Evolutionary conservation across 2,888 invertebrate species (phyloP), one percentile per base, ranked within the genome.

Genomic region (Callosobruchus maculatus): DNA sequence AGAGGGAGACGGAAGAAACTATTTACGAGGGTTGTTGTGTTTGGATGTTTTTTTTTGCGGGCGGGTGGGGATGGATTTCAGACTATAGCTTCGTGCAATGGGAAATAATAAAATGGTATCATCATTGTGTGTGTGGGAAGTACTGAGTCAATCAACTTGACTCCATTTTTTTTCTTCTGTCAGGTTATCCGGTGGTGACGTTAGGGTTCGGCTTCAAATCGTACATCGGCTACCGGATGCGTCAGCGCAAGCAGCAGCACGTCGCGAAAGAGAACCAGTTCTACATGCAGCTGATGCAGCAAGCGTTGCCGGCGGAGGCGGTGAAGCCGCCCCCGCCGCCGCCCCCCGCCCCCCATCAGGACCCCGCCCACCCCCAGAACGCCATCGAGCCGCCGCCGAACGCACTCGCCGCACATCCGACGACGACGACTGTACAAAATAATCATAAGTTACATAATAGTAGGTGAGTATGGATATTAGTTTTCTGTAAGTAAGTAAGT

Each of bases 141-240:
- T n/a, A n/a, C n/a, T n/a, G n/a, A n/a, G n/a, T n/a, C n/a, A n/a
- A n/a, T n/a, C n/a, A n/a, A n/a, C n/a, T n/a, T n/a, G n/a, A n/a
- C n/a, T n/a, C n/a, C n/a, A n/a, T n/a, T n/a, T n/a, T n/a, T n/a
- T n/a, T n/a, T n/a, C n/a, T n/a, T n/a, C n/a, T n/a, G n/a, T 21
- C 22, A 73, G 78, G 85, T 26, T 84, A 84, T 75, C 84, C 84
- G 21, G 84, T 82, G 71, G 82, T 82, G 67, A 96, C 98, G 81
- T 91, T 98, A 85, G 98, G 98, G 81, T 97, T 97, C 89, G 96
- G 97, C 83, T 95, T 97, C 84, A 98, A 97, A 91, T 94, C 95
- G 86, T 96, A 96, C 86, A 92, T 97, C 78, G 95, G 95, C 66
- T 80, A 81, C 74, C 92, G 96, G 88, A 93, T 97, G 91, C 91